Conservation (phyloP, 2,888 invertebrate genomes). For the Hydrotaea diabolus region DNA sequence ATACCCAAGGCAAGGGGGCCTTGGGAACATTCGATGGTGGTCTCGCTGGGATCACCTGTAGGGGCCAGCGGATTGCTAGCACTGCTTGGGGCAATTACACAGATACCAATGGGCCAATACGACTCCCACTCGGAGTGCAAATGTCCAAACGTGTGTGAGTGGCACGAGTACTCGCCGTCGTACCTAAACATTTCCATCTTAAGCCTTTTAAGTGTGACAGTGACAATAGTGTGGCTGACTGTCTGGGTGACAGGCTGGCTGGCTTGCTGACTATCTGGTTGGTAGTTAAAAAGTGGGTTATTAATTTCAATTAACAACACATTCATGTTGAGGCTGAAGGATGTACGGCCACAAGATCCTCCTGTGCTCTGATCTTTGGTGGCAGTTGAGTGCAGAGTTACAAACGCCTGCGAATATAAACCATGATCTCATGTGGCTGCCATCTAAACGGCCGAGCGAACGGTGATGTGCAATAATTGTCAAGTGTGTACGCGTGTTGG, state of each 20-base stretch:
- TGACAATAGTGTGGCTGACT: background rate
- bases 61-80: constrained; percentile 14
- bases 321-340: constrained; percentile 43
- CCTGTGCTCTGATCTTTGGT: background rate
- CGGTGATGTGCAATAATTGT: constrained; percentile 28
- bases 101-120: constrained; percentile 13
- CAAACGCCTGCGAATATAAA: background rate
- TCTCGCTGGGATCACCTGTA: background rate
- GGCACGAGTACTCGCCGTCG: background rate
- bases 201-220: background rate
- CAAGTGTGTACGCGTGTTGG: constrained; percentile 27
- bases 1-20: background rate
- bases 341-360: constrained; percentile 32
- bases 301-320: constrained; percentile 53
- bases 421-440: constrained; percentile 7
- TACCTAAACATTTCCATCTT: constrained; percentile 15
- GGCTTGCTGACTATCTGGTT: background rate
- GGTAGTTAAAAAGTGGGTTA: constrained; percentile 40
- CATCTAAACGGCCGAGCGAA: background rate
- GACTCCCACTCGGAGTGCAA: constrained; percentile 12
- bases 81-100: constrained; percentile 1
- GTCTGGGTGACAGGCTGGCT: background rate
- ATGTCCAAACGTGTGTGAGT: background rate
- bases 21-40: background rate
- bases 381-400: constrained; percentile 16